Evolutionary conservation across 2,113 vertebrate species (phyloP).

Genomic region (Siphamia tubifer): DNA sequence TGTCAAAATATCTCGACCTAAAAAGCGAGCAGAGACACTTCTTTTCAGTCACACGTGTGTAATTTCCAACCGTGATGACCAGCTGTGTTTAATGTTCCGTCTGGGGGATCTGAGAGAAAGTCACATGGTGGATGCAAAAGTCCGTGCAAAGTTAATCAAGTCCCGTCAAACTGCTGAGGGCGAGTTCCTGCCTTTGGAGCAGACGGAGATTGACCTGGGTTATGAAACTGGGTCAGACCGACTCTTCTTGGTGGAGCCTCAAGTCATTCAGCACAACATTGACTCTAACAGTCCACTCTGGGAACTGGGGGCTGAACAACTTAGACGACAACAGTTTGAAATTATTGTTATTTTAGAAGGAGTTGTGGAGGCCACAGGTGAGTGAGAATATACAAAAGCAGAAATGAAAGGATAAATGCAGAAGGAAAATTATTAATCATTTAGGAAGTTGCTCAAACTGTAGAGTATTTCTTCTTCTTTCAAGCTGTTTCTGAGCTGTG

Average conservation of each 20-base stretch:
- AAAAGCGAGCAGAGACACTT: slow-evolving; percentile 81
- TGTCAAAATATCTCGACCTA: slow-evolving; percentile 82
- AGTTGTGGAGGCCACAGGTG: slow-evolving; percentile 82
- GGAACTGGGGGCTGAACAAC: slow-evolving; percentile 68
- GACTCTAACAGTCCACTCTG: slow-evolving; percentile 77
- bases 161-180: slow-evolving; percentile 77
- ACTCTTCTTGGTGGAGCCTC: slow-evolving; percentile 80
- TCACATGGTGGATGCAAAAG: slow-evolving; percentile 83
- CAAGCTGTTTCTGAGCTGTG: no score
- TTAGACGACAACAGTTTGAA: slow-evolving; percentile 78
- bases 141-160: slow-evolving; percentile 82
- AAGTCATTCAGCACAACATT: slow-evolving; percentile 79
- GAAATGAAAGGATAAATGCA: background rate
- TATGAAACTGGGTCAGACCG: slow-evolving; percentile 78
- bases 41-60: no score
- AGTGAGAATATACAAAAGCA: background rate
- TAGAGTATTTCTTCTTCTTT: no score
- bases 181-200: slow-evolving; percentile 79
- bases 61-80: slow-evolving; percentile 73
- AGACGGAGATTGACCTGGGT: slow-evolving; percentile 80
- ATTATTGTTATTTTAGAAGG: slow-evolving; percentile 82
- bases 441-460: no score
- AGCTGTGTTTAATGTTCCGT: slow-evolving; percentile 80
- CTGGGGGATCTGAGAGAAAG: slow-evolving; percentile 80
- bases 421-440: no score